A percentile compares a stretch with the other conserved stretches of the same genome.
Conservation (phyloP, 92 coral and sea anemone genomes). For the Virgularia gustaviana region DNA sequence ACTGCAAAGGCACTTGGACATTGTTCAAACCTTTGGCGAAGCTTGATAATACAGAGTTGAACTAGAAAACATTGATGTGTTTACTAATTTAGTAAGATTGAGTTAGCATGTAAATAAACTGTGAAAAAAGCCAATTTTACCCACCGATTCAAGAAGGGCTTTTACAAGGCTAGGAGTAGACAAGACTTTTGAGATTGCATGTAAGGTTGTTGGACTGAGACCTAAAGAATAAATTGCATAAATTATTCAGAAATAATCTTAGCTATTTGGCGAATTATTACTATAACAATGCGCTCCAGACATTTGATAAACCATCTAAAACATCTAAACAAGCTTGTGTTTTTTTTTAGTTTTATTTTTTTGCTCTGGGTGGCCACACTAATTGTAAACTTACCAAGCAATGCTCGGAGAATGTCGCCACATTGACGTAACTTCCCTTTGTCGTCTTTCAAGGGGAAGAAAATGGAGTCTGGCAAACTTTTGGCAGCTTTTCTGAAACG, state of each 20-base stretch:
- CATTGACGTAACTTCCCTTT: constrained; percentile 63
- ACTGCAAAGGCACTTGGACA: constrained; percentile 85
- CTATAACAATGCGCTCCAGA: neutral
- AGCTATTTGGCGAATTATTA: neutral
- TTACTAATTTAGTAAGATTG: neutral
- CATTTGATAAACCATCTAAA: neutral
- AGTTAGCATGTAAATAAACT: neutral
- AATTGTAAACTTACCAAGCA: constrained; percentile 61
- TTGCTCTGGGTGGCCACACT: too few relatives aligned
- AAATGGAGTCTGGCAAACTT: constrained; percentile 86
- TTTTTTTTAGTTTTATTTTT: too few relatives aligned
- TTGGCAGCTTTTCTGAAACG: constrained; percentile 87
- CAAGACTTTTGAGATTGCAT: constrained; percentile 84
- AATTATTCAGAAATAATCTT: neutral
- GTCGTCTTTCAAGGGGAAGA: constrained; percentile 72
- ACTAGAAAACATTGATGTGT: constrained; percentile 36
- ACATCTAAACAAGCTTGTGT: too few relatives aligned
- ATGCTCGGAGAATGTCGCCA: constrained; percentile 78
- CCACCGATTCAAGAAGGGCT: constrained; percentile 73
- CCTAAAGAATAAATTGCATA: constrained; percentile 47
- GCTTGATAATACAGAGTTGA: constrained; percentile 81
- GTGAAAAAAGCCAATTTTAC: neutral
- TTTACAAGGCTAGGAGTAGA: constrained; percentile 63
- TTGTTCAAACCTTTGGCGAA: constrained; percentile 82
- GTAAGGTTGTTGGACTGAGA: constrained; percentile 90